phyloP scores from a whole-genome alignment of 2,797 vertebrate genomes.

The Chelonia mydas region DNA sequence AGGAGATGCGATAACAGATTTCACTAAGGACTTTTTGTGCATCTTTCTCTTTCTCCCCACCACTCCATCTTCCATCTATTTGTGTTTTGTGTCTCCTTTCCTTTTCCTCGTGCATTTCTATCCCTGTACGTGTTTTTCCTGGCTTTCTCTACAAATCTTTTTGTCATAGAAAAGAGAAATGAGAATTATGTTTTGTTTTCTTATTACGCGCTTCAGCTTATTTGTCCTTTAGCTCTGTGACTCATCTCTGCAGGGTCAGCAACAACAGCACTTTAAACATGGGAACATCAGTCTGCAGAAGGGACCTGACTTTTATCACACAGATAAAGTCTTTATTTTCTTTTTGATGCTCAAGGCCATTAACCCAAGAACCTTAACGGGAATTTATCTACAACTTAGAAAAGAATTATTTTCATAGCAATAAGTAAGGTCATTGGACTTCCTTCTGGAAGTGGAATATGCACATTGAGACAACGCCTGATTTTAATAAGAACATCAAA shows the following conservation, averaged over 20 bases:
- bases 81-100: accelerated
- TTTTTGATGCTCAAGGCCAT: constrained; percentile 14
- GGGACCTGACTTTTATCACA: neutral
- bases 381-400: constrained; percentile 31
- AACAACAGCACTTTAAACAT: neutral
- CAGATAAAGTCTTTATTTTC: constrained; percentile 36
- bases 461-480: constrained; percentile 1
- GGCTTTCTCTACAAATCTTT: neutral
- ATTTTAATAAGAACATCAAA: constrained; percentile 67
- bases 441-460: constrained; percentile 34
- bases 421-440: neutral
- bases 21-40: neutral
- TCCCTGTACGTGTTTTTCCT: neutral
- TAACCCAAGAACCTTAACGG: neutral
- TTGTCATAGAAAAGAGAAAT: constrained; percentile 5
- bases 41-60: neutral
- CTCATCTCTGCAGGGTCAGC: neutral
- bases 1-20: neutral
- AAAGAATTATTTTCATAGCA: constrained; percentile 46
- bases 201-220: neutral
- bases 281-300: neutral
- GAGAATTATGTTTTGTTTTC: neutral
- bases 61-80: neutral
- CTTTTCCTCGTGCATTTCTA: neutral
- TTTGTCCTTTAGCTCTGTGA: neutral